Percentiles rank a stretch among this genome's conserved stretches.
These are phyloP conservation scores for Syngnathus scovelli DNA, from an alignment of 2,113 vertebrate genomes.

Conservation along the genomic window DNA sequence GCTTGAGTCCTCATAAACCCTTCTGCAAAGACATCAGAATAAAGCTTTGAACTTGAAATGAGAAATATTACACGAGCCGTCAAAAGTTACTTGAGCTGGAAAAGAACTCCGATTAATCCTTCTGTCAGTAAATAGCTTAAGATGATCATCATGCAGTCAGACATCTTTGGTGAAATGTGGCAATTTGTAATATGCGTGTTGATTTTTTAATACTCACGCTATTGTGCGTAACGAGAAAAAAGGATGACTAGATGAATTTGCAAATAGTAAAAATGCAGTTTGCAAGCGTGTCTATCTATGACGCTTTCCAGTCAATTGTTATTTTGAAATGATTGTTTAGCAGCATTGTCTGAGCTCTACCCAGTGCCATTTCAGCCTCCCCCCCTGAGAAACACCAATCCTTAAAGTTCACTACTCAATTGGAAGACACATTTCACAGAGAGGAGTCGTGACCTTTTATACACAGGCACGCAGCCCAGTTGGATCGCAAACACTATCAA, in stretches of 20 bases:
- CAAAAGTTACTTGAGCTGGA: background rate
- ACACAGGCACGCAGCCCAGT: background rate
- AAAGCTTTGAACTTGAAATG: background rate
- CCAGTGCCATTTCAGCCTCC: background rate
- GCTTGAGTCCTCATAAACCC: background rate
- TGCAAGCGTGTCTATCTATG: background rate
- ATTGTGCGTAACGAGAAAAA: background rate
- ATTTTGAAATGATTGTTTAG: background rate
- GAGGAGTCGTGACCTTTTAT: constrained; percentile 7
- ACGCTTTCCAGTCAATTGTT: background rate
- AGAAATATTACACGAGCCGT: background rate
- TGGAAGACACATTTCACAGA: constrained; percentile 7
- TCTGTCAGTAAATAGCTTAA: background rate
- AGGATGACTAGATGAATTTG: background rate
- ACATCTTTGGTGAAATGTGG: background rate
- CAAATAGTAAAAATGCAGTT: background rate
- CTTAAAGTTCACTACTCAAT: constrained; percentile 7
- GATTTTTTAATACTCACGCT: no score
- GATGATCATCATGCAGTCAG: background rate
- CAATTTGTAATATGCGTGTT: background rate
- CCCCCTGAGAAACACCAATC: constrained; percentile 4
- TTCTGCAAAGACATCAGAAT: background rate
- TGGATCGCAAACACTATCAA: constrained; percentile 1
- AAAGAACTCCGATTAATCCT: background rate
- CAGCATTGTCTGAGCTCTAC: background rate